Conservation (phyloP, 2,888 invertebrate genomes). For the Ceraclea dissimilis region DNA sequence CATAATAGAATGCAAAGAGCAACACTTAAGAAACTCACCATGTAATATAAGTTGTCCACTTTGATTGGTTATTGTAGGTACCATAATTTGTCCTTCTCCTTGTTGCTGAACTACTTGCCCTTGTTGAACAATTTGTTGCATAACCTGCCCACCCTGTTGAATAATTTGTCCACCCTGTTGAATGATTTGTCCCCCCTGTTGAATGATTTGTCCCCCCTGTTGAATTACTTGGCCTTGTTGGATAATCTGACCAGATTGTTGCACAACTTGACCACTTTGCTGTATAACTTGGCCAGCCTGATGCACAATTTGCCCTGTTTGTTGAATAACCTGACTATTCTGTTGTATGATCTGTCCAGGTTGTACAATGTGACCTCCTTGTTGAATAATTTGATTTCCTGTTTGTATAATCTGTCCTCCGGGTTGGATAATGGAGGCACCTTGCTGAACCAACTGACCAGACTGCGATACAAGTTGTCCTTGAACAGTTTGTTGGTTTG, state of each 20-base stretch:
- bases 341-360: constrained; percentile 30
- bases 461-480: background rate
- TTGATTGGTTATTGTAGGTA: constrained; percentile 33
- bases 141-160: constrained; percentile 34
- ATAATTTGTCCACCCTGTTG: constrained; percentile 20
- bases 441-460: constrained; percentile 9
- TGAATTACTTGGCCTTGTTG: background rate
- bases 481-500: too few relatives aligned
- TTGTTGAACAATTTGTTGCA: constrained; percentile 35
- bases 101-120: constrained; percentile 20
- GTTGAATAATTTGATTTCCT: constrained; percentile 22
- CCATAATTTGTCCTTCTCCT: constrained; percentile 26
- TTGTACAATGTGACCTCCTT: constrained; percentile 35
- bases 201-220: constrained; percentile 7
- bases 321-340: constrained; percentile 27
- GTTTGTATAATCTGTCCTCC: constrained; percentile 21
- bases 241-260: constrained; percentile 7
- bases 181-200: constrained; percentile 12
- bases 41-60: constrained; percentile 44
- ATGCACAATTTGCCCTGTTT: constrained; percentile 17
- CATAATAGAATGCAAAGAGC: too few relatives aligned
- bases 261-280: constrained; percentile 5
- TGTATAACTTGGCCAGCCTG: constrained; percentile 9
- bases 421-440: constrained; percentile 12
- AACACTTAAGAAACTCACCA: constrained; percentile 34